A percentile compares a stretch with the other conserved stretches of the same genome.
Evolutionary conservation across 2,113 vertebrate species (phyloP).

Genomic region (Tauraco erythrolophus): DNA sequence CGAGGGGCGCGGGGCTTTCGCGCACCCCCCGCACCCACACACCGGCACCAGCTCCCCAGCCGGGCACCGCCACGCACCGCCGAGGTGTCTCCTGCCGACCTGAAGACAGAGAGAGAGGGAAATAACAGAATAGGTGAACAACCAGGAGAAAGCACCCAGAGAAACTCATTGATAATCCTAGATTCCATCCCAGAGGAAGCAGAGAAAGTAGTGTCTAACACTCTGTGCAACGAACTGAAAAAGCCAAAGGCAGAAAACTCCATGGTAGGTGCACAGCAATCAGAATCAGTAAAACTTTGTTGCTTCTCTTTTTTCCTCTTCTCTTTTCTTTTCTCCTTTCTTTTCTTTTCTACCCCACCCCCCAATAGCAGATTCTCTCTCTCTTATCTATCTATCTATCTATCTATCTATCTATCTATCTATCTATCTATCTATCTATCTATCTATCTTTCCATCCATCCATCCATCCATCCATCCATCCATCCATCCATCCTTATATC

Average conservation of each 20-base stretch:
- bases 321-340: not conserved
- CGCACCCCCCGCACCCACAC: not conserved
- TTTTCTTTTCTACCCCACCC: accelerated
- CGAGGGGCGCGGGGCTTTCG: not conserved
- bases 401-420: not conserved
- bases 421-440: not conserved
- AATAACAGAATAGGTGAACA: not conserved
- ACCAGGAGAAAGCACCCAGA: not conserved
- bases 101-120: not conserved
- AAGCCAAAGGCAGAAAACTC: not conserved
- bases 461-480: not conserved
- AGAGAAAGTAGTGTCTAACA: not conserved
- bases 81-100: not conserved
- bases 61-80: not conserved
- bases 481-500: not conserved
- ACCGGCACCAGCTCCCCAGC: not conserved
- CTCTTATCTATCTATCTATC: not conserved
- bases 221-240: not conserved
- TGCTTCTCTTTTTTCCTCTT: not conserved
- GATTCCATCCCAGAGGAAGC: not conserved
- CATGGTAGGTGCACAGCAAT: not conserved
- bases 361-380: not conserved
- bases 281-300: conserved; percentile 14
- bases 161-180: not conserved
- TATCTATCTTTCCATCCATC: not conserved